Evolutionary conservation across 92 coral and sea anemone genomes (phyloP), one percentile per base, ranked within the genome.

Genomic region (Plumapathes pennacea): DNA sequence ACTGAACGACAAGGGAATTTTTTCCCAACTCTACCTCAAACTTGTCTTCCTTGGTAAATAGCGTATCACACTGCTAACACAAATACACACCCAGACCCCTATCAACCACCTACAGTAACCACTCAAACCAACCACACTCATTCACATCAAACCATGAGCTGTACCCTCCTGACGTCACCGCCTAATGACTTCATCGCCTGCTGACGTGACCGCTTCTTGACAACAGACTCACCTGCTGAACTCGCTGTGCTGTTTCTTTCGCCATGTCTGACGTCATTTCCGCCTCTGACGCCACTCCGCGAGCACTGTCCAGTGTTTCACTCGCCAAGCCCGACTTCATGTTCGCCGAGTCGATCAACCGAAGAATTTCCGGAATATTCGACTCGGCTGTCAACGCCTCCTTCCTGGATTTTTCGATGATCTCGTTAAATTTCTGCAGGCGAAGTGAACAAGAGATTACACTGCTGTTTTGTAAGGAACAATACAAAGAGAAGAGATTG

Each of bases 311-410:
- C 17, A 92, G 71, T 30, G 44, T 75, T 3, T 37, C 75, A 41
- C 61, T 64, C 13, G 98, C 96, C 25, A 80, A 75, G 41, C 62
- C 95, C n/a, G 96, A 87, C 64, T 76, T 80, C 54, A 76, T 70
- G 60, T 76, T 88, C 4, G 98, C 98, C 29, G 82, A 76, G 23
- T 50, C 65, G 48, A 92, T 88, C 3, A 92, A 85, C 26, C 96
- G 82, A 41, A 73, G 84, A 8, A 92, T 88, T 41, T 92, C 94
- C 2, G 94, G 86, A 27, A 88, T 72, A 22, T 88, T 70, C 8
- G 54, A 50, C 53, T 88, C 90, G 9, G 98, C 98, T 36, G 54
- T 78, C 4, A 88, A 89, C 1, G 96, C 85, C 46, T 88, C 86
- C 39, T 65, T 58, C 50, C 80, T 80, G 9, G 96, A 80, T 33